phyloP scores from a whole-genome alignment of 2,113 vertebrate genomes.

The Neogobius melanostomus region DNA sequence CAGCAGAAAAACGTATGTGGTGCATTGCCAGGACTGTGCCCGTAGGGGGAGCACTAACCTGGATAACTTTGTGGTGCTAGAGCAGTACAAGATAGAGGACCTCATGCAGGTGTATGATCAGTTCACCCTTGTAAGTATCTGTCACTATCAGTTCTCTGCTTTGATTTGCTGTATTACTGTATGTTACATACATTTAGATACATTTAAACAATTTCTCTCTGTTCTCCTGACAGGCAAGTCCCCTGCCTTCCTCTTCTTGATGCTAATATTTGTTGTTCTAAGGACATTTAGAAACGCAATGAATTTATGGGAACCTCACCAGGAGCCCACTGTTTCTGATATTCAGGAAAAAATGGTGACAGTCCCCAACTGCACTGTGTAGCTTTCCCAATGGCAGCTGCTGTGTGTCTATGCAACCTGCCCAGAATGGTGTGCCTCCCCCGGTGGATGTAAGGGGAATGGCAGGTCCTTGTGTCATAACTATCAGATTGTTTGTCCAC shows the following conservation, averaged over 20 bases:
- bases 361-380: constrained; percentile 92
- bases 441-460: constrained; percentile 83
- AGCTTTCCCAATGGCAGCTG: constrained; percentile 97
- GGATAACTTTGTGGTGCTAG: constrained; percentile 97
- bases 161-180: background rate
- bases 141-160: background rate
- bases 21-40: constrained; percentile 96
- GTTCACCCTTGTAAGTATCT: constrained; percentile 95
- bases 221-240: constrained; percentile 83
- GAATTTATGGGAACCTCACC: constrained; percentile 64
- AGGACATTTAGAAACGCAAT: constrained; percentile 76
- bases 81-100: constrained; percentile 96
- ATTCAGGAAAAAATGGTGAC: constrained; percentile 94
- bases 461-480: constrained; percentile 82
- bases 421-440: constrained; percentile 85
- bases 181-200: background rate
- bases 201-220: background rate
- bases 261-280: constrained; percentile 77
- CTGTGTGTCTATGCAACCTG: constrained; percentile 99
- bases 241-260: constrained; percentile 96
- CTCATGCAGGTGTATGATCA: constrained; percentile 97
- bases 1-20: constrained; percentile 88
- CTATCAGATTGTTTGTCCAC: constrained; percentile 80
- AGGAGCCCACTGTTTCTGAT: constrained; percentile 81
- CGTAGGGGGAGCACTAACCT: constrained; percentile 87